A percentile compares a stretch with the other conserved stretches of the same genome.
phyloP scores from a whole-genome alignment of 2,113 vertebrate species.

The Ploceus nigricollis region DNA sequence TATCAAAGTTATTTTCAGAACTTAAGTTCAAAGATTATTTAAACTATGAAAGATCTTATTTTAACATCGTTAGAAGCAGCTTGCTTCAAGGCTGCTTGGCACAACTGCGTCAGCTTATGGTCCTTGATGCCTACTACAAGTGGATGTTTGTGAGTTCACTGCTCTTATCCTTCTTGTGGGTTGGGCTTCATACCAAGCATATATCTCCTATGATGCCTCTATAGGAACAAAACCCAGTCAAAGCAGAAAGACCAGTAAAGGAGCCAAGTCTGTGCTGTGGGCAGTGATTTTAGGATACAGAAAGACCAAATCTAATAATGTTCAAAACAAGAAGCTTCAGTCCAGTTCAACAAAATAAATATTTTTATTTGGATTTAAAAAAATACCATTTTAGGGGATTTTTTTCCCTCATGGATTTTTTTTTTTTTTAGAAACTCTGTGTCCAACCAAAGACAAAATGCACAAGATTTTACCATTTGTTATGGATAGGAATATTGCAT shows the following conservation, averaged over 20 bases:
- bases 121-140: neutral
- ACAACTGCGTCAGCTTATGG: neutral
- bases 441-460: neutral
- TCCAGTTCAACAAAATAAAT: neutral
- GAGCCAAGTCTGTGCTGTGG: neutral
- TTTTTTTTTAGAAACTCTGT: neutral
- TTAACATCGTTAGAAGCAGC: neutral
- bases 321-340: neutral
- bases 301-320: neutral
- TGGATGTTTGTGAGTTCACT: neutral
- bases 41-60: neutral
- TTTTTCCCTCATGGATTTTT: neutral
- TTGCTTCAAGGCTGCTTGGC: neutral
- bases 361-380: neutral
- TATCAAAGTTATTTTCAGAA: neutral
- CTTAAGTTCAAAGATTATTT: neutral
- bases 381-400: neutral
- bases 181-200: neutral
- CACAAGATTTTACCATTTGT: neutral
- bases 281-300: neutral
- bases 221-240: neutral
- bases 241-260: neutral
- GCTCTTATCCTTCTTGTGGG: neutral
- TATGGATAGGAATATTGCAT: neutral
- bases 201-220: neutral